phyloP scores from a whole-genome alignment of 2,797 vertebrate species.

The Sebastes oblongus region DNA sequence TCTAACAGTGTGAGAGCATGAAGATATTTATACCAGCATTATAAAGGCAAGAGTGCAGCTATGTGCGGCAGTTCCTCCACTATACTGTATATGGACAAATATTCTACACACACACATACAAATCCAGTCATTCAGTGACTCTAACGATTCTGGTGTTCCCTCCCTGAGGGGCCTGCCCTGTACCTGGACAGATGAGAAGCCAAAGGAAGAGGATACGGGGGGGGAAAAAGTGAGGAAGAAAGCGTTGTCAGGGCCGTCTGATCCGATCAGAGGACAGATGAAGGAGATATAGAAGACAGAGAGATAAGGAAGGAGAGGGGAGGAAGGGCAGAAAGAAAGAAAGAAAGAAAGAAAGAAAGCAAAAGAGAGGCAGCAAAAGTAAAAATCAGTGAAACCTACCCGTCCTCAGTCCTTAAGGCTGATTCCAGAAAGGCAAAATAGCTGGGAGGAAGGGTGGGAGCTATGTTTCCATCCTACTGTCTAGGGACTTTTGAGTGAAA shows the following conservation, averaged over 20 bases:
- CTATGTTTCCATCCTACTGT: constrained; percentile 26
- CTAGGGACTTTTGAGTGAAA: constrained; percentile 4
- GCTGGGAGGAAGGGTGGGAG: not conserved
- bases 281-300: not conserved
- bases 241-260: constrained; percentile 21
- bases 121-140: constrained; percentile 4
- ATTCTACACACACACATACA: constrained; percentile 6
- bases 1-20: not conserved
- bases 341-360: not conserved
- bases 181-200: constrained; percentile 52
- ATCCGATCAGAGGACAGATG: constrained; percentile 32
- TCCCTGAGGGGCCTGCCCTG: constrained; percentile 24
- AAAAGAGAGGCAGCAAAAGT: not conserved
- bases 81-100: not conserved
- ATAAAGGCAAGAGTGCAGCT: not conserved
- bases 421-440: constrained; percentile 7
- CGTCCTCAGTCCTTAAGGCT: not conserved
- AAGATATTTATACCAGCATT: constrained; percentile 1
- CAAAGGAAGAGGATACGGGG: constrained; percentile 39
- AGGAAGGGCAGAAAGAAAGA: not conserved
- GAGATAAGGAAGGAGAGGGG: not conserved
- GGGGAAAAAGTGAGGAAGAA: constrained; percentile 8
- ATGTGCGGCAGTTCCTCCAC: not conserved
- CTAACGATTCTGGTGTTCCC: constrained; percentile 20
- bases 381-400: not conserved